These are phyloP conservation scores for Beroe forskalii DNA, from an alignment of 37 sponge, comb jelly and placozoan genomes.

Conservation along the genomic window DNA sequence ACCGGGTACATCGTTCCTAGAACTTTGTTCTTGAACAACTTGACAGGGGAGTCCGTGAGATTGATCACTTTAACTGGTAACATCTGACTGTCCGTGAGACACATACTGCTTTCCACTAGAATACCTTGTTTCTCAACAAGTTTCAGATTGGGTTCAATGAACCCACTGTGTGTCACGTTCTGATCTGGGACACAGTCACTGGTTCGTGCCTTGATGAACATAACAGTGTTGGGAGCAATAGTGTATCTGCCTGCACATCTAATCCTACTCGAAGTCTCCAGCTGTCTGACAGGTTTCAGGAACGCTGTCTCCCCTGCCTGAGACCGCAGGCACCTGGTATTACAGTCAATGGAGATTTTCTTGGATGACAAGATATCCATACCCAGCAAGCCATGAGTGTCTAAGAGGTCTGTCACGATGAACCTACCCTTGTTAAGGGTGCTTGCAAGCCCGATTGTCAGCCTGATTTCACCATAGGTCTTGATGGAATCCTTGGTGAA, in stretches of 20 bases:
- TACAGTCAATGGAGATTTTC: not conserved
- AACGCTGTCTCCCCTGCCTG: not conserved
- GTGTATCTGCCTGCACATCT: not conserved
- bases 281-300: not conserved
- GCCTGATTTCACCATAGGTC: not conserved
- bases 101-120: not conserved
- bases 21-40: not conserved
- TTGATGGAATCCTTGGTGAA: not conserved
- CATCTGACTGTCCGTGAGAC: not conserved
- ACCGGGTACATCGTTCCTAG: not conserved
- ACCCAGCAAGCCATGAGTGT: not conserved
- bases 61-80: not conserved
- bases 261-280: not conserved
- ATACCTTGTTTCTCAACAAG: not conserved
- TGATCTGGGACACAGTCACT: not conserved
- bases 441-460: not conserved
- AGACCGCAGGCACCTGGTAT: not conserved
- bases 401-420: not conserved
- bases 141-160: not conserved
- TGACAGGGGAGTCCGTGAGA: not conserved
- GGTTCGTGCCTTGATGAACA: not conserved
- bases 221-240: not conserved
- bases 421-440: not conserved
- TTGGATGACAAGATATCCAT: not conserved
- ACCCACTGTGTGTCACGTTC: not conserved